These are phyloP conservation scores for Ranitomeya variabilis DNA, from an alignment of 2,113 vertebrate genomes.

Conservation along the genomic window DNA sequence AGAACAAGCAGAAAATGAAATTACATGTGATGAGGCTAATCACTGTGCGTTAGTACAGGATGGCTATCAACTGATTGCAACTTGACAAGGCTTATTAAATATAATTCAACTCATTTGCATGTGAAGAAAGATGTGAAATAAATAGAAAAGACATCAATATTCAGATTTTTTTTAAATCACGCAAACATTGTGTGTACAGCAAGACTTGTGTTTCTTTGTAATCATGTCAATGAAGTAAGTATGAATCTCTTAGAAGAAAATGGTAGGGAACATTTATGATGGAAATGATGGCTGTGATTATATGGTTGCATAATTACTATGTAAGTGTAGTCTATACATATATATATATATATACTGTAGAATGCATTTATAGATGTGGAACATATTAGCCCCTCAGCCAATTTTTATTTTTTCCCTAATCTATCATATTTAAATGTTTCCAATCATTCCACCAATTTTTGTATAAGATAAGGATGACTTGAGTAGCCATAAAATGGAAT, in stretches of 20 bases:
- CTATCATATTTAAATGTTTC: no score
- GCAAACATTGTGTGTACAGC: neutral
- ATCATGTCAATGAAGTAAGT: neutral
- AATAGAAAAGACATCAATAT: constrained; percentile 60
- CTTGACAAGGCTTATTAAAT: constrained; percentile 69
- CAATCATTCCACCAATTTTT: no score
- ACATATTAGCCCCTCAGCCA: no score
- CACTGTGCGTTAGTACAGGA: constrained; percentile 59
- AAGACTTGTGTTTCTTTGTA: neutral
- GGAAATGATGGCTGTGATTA: neutral
- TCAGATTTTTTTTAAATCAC: neutral
- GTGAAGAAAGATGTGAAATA: constrained; percentile 57
- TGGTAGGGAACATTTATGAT: neutral
- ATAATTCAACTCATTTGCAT: constrained; percentile 67
- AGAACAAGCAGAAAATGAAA: constrained; percentile 47
- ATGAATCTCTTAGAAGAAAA: neutral
- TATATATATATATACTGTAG: neutral
- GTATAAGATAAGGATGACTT: no score
- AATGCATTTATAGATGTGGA: no score
- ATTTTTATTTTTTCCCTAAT: no score
- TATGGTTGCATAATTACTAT: neutral
- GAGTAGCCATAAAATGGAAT: no score
- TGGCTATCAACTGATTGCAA: constrained; percentile 67
- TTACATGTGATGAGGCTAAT: constrained; percentile 59
- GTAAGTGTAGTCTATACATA: neutral